phyloP scores from a whole-genome alignment of 2,888 invertebrate species.

The Argyra leucocephala region DNA sequence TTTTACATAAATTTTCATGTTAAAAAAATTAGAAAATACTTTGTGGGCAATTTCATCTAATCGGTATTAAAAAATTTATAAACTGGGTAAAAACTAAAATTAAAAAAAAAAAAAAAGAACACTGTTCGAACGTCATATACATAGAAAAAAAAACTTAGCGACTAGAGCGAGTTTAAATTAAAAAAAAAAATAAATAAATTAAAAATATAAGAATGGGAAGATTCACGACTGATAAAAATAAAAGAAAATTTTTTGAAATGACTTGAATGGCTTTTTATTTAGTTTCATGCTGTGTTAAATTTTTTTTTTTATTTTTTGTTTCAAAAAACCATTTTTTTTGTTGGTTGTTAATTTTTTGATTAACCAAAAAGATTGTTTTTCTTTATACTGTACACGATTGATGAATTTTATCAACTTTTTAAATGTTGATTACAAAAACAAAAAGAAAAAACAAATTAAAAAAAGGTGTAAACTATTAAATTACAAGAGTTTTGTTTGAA shows the following conservation, averaged over 20 bases:
- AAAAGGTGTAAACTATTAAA: slow-evolving; percentile 3
- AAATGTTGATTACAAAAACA: neutral
- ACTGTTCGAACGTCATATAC: no score
- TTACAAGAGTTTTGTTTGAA: neutral
- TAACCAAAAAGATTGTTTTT: neutral
- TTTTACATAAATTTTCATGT: no score
- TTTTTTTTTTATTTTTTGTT: neutral
- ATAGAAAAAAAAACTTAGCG: no score
- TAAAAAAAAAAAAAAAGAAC: no score
- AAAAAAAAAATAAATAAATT: neutral
- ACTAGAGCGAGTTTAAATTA: slow-evolving; percentile 1
- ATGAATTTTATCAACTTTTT: neutral
- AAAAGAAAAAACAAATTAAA: neutral
- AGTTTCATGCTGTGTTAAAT: neutral
- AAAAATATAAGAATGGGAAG: neutral
- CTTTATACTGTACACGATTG: neutral
- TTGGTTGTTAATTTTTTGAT: neutral
- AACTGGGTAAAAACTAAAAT: no score
- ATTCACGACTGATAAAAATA: slow-evolving; percentile 1
- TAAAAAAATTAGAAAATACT: no score
- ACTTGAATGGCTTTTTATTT: neutral
- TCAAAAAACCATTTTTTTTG: neutral
- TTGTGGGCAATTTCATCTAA: no score
- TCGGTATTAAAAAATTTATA: no score
- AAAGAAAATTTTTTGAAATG: neutral